phyloP scores from a whole-genome alignment of 2,888 invertebrate genomes.

The Microplitis deprimator region DNA sequence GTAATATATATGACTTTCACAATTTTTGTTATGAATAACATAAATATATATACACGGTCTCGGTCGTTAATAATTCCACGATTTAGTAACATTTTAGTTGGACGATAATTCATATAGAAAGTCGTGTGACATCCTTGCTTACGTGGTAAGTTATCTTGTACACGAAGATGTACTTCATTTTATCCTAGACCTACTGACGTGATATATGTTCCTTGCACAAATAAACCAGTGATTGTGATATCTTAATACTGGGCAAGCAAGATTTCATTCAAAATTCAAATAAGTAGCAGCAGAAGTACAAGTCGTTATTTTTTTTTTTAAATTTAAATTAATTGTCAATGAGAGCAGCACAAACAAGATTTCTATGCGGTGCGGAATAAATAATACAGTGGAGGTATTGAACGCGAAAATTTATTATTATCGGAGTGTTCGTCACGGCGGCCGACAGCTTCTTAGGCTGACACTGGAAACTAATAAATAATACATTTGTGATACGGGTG shows the following conservation, averaged over 20 bases:
- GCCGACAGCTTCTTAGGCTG: conserved; percentile 48
- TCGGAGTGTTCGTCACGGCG: conserved; percentile 42
- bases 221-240: background rate
- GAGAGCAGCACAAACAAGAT: background rate
- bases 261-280: background rate
- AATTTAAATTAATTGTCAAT: background rate
- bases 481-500: conserved; percentile 62
- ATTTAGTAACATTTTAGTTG: conserved; percentile 46
- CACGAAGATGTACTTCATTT: background rate
- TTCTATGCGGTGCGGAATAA: background rate
- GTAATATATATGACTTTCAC: background rate
- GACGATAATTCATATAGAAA: conserved; percentile 45
- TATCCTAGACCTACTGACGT: background rate
- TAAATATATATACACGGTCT: conserved; percentile 19
- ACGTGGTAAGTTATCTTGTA: background rate
- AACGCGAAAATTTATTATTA: conserved; percentile 57
- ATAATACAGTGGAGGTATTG: conserved; percentile 26
- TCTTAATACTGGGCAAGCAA: background rate
- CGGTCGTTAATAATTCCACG: conserved; percentile 44
- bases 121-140: background rate
- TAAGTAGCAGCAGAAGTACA: no score
- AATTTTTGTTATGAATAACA: conserved; percentile 14
- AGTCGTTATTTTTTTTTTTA: no score
- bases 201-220: background rate
- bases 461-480: conserved; percentile 57